Percentiles rank a stretch among this genome's conserved stretches.
Conservation (phyloP, 2,888 invertebrate species). For the Microchrysa polita region DNA sequence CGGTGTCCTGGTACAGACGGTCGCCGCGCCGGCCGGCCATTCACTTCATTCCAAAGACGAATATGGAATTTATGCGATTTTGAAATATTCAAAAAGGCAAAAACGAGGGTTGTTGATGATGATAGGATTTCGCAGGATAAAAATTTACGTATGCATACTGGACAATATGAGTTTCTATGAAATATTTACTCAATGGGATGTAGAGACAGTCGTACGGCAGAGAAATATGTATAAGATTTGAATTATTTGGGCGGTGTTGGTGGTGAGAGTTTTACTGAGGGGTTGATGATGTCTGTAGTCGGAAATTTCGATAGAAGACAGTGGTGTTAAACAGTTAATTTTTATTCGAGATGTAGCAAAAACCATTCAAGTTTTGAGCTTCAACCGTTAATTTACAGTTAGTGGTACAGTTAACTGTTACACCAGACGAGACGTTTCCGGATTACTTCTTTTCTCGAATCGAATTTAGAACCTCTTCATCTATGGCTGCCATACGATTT, state of each 20-base stretch:
- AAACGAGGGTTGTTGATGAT: constrained; percentile 43
- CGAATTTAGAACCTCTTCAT: too few relatives aligned
- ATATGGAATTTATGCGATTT: constrained; percentile 50
- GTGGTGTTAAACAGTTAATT: background rate
- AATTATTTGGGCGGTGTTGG: background rate
- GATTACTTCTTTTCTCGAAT: too few relatives aligned
- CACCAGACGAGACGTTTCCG: too few relatives aligned
- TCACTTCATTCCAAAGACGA: constrained; percentile 44
- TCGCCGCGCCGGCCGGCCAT: too few relatives aligned
- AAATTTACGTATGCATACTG: constrained; percentile 29
- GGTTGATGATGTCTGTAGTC: background rate
- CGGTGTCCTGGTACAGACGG: background rate
- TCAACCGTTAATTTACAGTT: too few relatives aligned
- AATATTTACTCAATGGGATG: constrained; percentile 22
- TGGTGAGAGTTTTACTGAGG: background rate
- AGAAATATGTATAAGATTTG: background rate
- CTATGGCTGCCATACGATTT: too few relatives aligned
- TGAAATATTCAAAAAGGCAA: constrained; percentile 49
- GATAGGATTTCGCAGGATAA: constrained; percentile 32
- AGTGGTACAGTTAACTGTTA: too few relatives aligned
- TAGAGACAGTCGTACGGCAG: constrained; percentile 13
- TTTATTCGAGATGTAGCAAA: too few relatives aligned
- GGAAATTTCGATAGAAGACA: background rate
- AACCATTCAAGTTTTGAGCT: too few relatives aligned
- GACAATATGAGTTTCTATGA: constrained; percentile 31